Conservation (phyloP, 2,797 vertebrate genomes). For the Columba guinea region DNA sequence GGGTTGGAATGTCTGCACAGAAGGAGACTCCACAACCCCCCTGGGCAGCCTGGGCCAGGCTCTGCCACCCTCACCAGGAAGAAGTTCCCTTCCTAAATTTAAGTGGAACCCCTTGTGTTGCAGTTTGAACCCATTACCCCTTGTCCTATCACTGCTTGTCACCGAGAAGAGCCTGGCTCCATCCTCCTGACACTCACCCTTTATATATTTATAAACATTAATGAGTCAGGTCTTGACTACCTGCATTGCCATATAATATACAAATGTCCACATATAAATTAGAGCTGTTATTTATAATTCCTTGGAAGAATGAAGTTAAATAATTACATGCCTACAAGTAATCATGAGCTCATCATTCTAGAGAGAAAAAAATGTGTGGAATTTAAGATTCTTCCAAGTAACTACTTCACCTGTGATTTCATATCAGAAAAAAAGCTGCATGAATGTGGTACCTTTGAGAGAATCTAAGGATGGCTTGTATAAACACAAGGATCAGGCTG, state of each 20-base stretch:
- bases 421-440: neutral
- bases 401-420: neutral
- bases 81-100: no score
- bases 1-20: no score
- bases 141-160: no score
- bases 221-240: neutral
- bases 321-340: neutral
- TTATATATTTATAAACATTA: no score
- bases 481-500: neutral
- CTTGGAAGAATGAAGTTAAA: neutral
- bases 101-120: no score
- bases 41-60: no score
- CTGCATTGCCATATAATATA: rapidly evolving
- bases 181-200: no score
- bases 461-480: neutral
- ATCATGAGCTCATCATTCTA: neutral
- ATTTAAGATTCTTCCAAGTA: neutral
- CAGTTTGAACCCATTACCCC: no score
- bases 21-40: no score
- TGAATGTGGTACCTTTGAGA: neutral
- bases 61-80: no score
- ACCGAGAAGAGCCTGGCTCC: no score
- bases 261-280: neutral
- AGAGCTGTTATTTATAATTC: neutral
- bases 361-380: neutral